phyloP scores from a whole-genome alignment of 1,140 invertebrate genomes.

The Lucilia sericata region DNA sequence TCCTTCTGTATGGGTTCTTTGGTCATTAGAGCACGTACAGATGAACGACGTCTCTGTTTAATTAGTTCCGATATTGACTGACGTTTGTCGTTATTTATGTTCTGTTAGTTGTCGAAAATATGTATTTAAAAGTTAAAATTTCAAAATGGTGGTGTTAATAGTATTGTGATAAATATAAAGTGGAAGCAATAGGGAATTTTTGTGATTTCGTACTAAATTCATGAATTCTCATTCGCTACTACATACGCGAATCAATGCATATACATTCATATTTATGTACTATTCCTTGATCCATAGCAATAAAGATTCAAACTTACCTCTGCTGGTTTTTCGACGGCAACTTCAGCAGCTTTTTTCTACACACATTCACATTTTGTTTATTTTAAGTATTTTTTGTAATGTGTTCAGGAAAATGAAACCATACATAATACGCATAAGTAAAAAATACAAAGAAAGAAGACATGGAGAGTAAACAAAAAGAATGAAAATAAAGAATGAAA shows the following conservation, averaged over 20 bases:
- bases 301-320: not conserved
- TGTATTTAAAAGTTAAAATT: too few relatives aligned
- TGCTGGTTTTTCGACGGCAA: not conserved
- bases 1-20: conserved; percentile 65
- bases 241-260: too few relatives aligned
- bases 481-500: not conserved
- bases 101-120: not conserved
- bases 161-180: too few relatives aligned
- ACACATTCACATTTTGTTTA: not conserved
- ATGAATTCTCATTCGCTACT: too few relatives aligned
- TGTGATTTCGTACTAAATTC: too few relatives aligned
- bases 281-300: too few relatives aligned
- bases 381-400: too few relatives aligned
- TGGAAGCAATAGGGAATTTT: too few relatives aligned
- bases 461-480: not conserved
- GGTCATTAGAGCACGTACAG: conserved; percentile 58
- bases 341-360: not conserved
- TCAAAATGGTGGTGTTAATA: too few relatives aligned
- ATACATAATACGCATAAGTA: not conserved
- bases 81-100: conserved; percentile 30
- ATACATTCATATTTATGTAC: too few relatives aligned
- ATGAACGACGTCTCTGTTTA: conserved; percentile 63
- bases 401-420: too few relatives aligned
- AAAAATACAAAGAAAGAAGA: not conserved
- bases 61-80: conserved; percentile 59